A percentile compares a stretch with the other conserved stretches of the same genome.
These are phyloP conservation scores for Brachycybe producta DNA, from an alignment of 2,888 invertebrate genomes.

Conservation along the genomic window DNA sequence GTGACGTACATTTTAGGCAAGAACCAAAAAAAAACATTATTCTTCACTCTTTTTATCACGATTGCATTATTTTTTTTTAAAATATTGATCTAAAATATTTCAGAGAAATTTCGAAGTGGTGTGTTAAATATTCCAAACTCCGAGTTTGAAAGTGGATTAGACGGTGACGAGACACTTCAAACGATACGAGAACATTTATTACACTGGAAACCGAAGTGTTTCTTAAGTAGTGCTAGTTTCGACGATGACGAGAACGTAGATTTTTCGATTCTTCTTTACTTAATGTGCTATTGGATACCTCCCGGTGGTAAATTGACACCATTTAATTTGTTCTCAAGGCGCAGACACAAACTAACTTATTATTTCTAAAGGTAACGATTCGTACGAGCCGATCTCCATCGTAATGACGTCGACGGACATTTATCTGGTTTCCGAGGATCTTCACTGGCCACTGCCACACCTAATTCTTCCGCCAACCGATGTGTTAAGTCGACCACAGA, in stretches of 20 bases:
- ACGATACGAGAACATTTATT: slow-evolving; percentile 12
- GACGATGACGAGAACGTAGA: slow-evolving; percentile 3
- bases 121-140: slow-evolving; percentile 3
- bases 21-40: not conserved
- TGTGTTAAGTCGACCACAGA: slow-evolving; percentile 2
- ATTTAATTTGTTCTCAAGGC: not conserved
- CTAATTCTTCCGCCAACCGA: slow-evolving; percentile 8
- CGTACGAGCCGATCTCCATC: slow-evolving; percentile 9
- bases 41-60: not conserved
- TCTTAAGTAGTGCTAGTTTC: not conserved
- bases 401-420: slow-evolving; percentile 9
- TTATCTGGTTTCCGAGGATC: slow-evolving; percentile 9
- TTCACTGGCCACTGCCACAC: slow-evolving; percentile 14
- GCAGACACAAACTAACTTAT: not conserved
- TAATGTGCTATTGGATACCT: slow-evolving; percentile 16
- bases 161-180: slow-evolving; percentile 8
- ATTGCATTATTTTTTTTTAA: not conserved
- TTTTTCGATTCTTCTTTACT: slow-evolving; percentile 8
- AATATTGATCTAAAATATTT: not conserved
- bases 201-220: not conserved
- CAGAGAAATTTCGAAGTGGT: slow-evolving; percentile 10
- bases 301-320: not conserved
- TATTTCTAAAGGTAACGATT: not conserved
- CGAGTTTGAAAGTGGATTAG: not conserved
- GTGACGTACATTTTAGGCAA: slow-evolving; percentile 8